Conservation (phyloP, 2,797 vertebrate species). For the Lutjanus campechanus region DNA sequence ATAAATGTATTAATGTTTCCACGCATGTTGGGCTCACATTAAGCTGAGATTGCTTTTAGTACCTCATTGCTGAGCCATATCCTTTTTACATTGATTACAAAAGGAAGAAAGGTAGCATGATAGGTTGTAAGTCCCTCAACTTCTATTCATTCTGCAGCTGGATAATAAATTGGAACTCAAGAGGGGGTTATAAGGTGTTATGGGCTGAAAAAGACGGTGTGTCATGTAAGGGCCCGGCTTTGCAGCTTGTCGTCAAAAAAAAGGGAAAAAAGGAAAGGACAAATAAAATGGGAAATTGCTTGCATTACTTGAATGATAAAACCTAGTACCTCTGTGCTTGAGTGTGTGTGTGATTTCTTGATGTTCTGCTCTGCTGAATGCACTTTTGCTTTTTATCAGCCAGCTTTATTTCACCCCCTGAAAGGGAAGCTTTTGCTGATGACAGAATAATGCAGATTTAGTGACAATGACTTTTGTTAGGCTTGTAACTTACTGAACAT, state of each 20-base stretch:
- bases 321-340: slow-evolving; percentile 11
- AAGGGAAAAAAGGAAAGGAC: slow-evolving; percentile 33
- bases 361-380: slow-evolving; percentile 59
- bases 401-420: slow-evolving; percentile 54
- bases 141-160: slow-evolving; percentile 47
- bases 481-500: slow-evolving; percentile 21
- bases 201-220: slow-evolving; percentile 46
- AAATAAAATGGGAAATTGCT: slow-evolving; percentile 65
- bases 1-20: slow-evolving; percentile 23
- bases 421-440: slow-evolving; percentile 49
- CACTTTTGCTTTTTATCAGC: slow-evolving; percentile 61
- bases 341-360: slow-evolving; percentile 54
- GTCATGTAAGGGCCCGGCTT: slow-evolving; percentile 49
- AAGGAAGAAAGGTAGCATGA: slow-evolving; percentile 46
- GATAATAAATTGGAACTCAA: slow-evolving; percentile 68
- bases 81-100: slow-evolving; percentile 64
- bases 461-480: slow-evolving; percentile 41
- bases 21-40: slow-evolving; percentile 18
- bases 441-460: slow-evolving; percentile 43
- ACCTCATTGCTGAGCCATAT: slow-evolving; percentile 40
- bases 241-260: slow-evolving; percentile 52
- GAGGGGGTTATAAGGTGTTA: slow-evolving; percentile 58
- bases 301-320: slow-evolving; percentile 66
- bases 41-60: slow-evolving; percentile 37
- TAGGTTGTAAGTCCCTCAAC: slow-evolving; percentile 52